phyloP scores from a whole-genome alignment of 2,888 invertebrate genomes.

The Empis stercorea region DNA sequence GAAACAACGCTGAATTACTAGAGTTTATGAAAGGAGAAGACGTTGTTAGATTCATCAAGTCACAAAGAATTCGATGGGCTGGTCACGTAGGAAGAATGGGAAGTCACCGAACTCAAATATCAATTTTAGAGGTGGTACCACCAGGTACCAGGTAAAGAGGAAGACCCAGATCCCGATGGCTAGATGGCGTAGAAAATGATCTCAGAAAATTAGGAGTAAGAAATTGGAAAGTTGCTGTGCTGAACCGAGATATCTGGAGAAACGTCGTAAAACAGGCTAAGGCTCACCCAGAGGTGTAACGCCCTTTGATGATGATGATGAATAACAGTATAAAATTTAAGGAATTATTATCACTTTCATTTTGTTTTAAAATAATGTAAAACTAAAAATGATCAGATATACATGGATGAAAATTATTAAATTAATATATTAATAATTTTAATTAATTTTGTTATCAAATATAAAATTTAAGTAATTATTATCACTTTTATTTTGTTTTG shows the following conservation, averaged over 20 bases:
- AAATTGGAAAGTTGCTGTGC: no score
- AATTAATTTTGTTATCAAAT: no score
- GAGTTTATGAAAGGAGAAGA: neutral
- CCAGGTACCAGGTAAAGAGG: neutral
- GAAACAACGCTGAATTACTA: neutral
- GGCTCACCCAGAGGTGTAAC: neutral
- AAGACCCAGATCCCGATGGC: neutral
- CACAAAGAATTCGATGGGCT: neutral
- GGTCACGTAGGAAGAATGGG: neutral
- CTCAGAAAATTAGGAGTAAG: no score
- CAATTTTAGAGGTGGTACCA: neutral
- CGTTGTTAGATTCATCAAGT: neutral
- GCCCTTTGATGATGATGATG: neutral
- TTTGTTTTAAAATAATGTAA: no score
- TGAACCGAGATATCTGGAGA: neutral
- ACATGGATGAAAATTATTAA: no score
- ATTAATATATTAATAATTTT: no score
- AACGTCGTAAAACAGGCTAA: neutral
- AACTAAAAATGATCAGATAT: no score
- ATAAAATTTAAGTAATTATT: no score
- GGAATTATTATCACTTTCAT: no score
- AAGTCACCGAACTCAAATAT: neutral
- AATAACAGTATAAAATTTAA: no score
- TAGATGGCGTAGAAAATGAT: no score
- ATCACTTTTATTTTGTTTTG: no score